These are phyloP conservation scores for Seriola aureovittata DNA, from an alignment of 2,113 vertebrate genomes.

Conservation along the genomic window DNA sequence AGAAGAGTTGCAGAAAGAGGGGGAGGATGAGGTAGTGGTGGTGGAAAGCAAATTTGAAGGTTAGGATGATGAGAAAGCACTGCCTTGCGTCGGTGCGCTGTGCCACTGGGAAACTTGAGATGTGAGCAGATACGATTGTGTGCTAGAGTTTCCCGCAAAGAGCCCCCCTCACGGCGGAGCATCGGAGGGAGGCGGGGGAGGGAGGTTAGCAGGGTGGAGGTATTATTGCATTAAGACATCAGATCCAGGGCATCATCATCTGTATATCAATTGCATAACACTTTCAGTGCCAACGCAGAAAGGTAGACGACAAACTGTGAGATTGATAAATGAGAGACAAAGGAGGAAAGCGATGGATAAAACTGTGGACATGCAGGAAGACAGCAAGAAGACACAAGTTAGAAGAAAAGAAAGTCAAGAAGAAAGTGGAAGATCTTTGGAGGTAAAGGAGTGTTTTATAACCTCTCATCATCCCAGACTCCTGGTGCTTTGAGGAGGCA, in stretches of 20 bases:
- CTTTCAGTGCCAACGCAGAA: conserved; percentile 46
- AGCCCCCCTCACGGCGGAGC: conserved; percentile 70
- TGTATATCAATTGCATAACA: conserved; percentile 77
- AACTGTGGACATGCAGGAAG: neutral
- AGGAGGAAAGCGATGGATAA: neutral
- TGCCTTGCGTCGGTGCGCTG: conserved; percentile 64
- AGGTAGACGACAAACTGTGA: conserved; percentile 11
- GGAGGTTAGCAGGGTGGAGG: conserved; percentile 57
- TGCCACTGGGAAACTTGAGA: conserved; percentile 84
- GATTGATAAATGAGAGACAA: conserved; percentile 19
- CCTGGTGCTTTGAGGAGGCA: conserved; percentile 63
- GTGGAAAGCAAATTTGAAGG: conserved; percentile 74
- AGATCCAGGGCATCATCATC: conserved; percentile 75
- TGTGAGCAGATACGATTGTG: conserved; percentile 77
- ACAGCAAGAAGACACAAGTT: neutral
- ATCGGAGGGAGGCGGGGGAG: conserved; percentile 37
- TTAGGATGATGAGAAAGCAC: conserved; percentile 80
- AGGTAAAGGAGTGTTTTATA: conserved; percentile 45
- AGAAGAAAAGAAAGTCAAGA: conserved; percentile 21
- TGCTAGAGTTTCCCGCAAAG: conserved; percentile 85
- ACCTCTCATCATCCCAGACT: conserved; percentile 58
- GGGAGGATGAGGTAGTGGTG: conserved; percentile 14
- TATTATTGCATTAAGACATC: conserved; percentile 81
- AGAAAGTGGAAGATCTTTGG: conserved; percentile 26
- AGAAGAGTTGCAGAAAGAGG: conserved; percentile 57